Evolutionary conservation across 92 coral and sea anemone genomes (phyloP).

Genomic region (Pocillopora grandis): DNA sequence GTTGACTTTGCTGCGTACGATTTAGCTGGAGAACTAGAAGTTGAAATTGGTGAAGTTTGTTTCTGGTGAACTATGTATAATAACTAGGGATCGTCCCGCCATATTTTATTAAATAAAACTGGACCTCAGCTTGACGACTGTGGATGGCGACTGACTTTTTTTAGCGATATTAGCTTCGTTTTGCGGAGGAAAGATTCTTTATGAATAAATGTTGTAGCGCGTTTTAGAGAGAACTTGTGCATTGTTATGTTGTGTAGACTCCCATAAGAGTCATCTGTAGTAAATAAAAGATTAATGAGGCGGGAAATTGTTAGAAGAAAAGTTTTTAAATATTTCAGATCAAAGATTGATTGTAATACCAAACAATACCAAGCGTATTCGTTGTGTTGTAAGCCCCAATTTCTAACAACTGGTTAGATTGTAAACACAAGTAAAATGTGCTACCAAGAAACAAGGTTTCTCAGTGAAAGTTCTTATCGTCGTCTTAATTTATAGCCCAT

Average conservation of each 20-base stretch:
- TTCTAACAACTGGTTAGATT: background rate
- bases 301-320: too few relatives aligned
- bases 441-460: background rate
- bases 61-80: conserved; percentile 65
- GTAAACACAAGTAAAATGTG: background rate
- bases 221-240: background rate
- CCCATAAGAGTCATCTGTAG: background rate
- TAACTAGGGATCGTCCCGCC: conserved; percentile 23
- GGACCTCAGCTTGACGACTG: conserved; percentile 2
- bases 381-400: conserved; percentile 6
- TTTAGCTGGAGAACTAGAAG: conserved; percentile 83
- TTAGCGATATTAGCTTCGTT: background rate
- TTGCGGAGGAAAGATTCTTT: conserved; percentile 1
- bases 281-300: conserved; percentile 22
- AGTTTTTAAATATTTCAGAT: too few relatives aligned
- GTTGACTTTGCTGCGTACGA: conserved; percentile 84
- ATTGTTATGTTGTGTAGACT: background rate
- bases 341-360: background rate
- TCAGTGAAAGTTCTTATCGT: background rate
- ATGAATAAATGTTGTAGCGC: conserved; percentile 11
- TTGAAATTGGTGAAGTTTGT: conserved; percentile 94
- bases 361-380: background rate
- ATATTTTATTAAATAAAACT: conserved; percentile 6
- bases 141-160: background rate
- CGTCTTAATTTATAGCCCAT: background rate